phyloP scores from a whole-genome alignment of 2,113 vertebrate genomes.

The Ophthalmolycus amberensis region DNA sequence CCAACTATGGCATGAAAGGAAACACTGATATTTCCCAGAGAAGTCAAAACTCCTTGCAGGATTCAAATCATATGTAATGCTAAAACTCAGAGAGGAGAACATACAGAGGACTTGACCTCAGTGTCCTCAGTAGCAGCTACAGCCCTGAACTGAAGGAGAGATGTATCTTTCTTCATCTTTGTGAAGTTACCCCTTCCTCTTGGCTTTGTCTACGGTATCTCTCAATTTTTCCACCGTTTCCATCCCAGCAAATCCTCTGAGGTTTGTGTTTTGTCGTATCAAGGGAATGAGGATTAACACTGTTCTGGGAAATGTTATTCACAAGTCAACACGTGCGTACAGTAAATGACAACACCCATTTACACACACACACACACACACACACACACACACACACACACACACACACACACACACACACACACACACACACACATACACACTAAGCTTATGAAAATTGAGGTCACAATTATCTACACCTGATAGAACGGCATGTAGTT shows the following conservation, averaged over 20 bases:
- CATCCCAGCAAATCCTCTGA: conserved; percentile 15
- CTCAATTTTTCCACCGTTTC: conserved; percentile 36
- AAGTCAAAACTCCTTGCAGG: neutral
- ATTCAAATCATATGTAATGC: neutral
- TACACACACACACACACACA: neutral
- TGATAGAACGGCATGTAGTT: conserved; percentile 8
- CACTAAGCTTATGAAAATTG: conserved; percentile 18
- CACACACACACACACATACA: neutral
- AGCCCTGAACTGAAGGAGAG: neutral
- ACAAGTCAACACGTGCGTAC: conserved; percentile 14
- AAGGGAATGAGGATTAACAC: conserved; percentile 45
- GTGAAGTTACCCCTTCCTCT: conserved; percentile 11
- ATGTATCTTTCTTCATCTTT: conserved; percentile 4
- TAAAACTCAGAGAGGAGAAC: neutral
- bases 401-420: neutral
- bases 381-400: neutral
- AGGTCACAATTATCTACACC: conserved; percentile 42
- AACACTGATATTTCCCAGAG: neutral
- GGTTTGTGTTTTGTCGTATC: conserved; percentile 46
- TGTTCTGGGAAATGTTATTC: conserved; percentile 64
- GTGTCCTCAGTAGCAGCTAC: neutral
- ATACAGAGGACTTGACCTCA: neutral
- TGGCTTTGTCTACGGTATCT: neutral
- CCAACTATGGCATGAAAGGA: neutral
- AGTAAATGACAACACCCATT: conserved; percentile 23